A percentile compares a stretch with the other conserved stretches of the same genome.
Evolutionary conservation across 1,140 invertebrate genomes (phyloP).

Genomic region (Orchesella cincta): DNA sequence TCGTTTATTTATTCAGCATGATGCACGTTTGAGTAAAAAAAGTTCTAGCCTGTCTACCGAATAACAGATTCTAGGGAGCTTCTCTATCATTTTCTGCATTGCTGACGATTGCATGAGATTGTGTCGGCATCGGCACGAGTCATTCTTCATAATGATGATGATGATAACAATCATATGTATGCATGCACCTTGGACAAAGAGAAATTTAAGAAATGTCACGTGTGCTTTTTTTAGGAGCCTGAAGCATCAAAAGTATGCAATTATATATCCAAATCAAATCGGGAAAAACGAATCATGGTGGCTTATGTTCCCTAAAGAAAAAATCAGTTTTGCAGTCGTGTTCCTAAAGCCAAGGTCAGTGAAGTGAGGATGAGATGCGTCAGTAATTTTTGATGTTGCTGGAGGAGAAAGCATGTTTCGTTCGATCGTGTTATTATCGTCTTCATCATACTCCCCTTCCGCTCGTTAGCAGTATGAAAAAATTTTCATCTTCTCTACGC

Average conservation of each 20-base stretch:
- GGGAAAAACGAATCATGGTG: no score
- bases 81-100: constrained; percentile 20
- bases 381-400: neutral
- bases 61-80: no score
- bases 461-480: constrained; percentile 1
- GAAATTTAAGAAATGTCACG: no score
- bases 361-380: constrained; percentile 2
- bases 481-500: neutral
- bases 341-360: constrained; percentile 23
- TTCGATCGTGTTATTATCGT: neutral
- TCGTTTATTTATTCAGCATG: no score
- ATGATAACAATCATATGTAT: neutral
- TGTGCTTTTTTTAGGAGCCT: no score
- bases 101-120: neutral
- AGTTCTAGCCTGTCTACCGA: no score
- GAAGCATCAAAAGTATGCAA: no score
- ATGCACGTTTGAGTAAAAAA: no score
- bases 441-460: neutral
- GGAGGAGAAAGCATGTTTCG: neutral
- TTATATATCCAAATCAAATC: no score
- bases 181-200: no score
- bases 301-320: no score
- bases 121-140: neutral
- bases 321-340: no score
- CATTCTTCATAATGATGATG: neutral